Evolutionary conservation across 1,140 invertebrate species (phyloP).

Genomic region (Temnothorax longispinosus): DNA sequence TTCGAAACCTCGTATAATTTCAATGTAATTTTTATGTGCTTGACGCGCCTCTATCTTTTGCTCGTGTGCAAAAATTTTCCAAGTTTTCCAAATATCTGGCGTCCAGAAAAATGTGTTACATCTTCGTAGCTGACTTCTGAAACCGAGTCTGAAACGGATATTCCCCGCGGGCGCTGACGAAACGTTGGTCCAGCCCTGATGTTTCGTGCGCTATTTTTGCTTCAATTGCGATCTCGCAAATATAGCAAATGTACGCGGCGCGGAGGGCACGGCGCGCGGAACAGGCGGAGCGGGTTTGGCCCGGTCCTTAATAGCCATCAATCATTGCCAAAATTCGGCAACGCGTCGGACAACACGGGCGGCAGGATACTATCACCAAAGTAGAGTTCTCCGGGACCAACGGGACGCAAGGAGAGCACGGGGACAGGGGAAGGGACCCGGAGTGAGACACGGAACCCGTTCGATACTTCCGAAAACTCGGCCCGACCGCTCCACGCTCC

Average conservation of each 20-base stretch:
- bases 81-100: neutral
- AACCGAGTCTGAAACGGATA: neutral
- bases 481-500: constrained; percentile 56
- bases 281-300: constrained; percentile 72
- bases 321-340: constrained; percentile 86
- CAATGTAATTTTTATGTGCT: neutral
- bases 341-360: constrained; percentile 84
- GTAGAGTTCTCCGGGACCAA: constrained; percentile 84
- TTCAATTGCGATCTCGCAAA: constrained; percentile 23
- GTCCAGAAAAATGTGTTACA: neutral
- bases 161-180: constrained; percentile 6
- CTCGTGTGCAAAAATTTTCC: neutral
- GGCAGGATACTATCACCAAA: constrained; percentile 84
- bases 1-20: neutral
- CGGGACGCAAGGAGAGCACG: constrained; percentile 55
- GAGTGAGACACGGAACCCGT: constrained; percentile 72
- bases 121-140: too few relatives aligned
- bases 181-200: constrained; percentile 33
- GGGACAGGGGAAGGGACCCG: constrained; percentile 56
- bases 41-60: neutral
- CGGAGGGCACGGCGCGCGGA: neutral
- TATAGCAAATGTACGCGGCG: neutral
- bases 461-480: constrained; percentile 81
- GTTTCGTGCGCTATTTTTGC: constrained; percentile 2
- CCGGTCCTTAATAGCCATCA: constrained; percentile 85